Conservation (phyloP, 37 sponge, comb jelly and placozoan genomes). For the Spongia lamella region DNA sequence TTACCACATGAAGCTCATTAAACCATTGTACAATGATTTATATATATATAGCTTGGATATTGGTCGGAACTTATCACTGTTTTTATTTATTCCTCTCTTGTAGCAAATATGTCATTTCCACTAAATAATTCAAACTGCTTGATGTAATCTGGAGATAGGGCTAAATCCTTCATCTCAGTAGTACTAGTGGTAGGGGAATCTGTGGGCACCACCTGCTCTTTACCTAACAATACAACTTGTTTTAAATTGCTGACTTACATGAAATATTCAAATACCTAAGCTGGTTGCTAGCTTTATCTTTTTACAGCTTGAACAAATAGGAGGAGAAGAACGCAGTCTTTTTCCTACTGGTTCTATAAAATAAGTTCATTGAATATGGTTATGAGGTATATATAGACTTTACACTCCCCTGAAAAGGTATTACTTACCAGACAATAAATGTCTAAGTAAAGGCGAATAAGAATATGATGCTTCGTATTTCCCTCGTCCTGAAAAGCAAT, state of each 20-base stretch:
- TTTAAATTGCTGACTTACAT: too few species aligned
- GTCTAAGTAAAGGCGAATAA: too few species aligned
- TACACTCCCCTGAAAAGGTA: not conserved
- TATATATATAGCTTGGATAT: too few species aligned
- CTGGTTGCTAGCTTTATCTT: too few species aligned
- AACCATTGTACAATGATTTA: too few species aligned
- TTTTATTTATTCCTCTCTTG: conserved; percentile 32
- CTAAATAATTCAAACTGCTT: conserved; percentile 48
- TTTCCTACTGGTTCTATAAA: not conserved
- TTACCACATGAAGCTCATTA: too few species aligned
- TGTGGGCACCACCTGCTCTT: conserved; percentile 45
- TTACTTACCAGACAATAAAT: not conserved
- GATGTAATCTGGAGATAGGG: conserved; percentile 16
- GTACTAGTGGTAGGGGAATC: not conserved
- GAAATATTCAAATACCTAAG: too few species aligned
- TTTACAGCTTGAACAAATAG: not conserved
- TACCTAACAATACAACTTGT: too few species aligned
- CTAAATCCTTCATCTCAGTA: not conserved
- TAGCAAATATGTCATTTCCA: conserved; percentile 65
- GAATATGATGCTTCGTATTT: too few species aligned
- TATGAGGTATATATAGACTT: too few species aligned
- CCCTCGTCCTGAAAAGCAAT: not conserved
- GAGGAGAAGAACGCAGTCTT: not conserved
- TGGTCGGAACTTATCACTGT: too few species aligned
- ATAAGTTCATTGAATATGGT: not conserved